Percentiles rank a stretch among this genome's conserved stretches.
phyloP scores from a whole-genome alignment of 2,888 invertebrate genomes.

The Pseudanteris insignis region DNA sequence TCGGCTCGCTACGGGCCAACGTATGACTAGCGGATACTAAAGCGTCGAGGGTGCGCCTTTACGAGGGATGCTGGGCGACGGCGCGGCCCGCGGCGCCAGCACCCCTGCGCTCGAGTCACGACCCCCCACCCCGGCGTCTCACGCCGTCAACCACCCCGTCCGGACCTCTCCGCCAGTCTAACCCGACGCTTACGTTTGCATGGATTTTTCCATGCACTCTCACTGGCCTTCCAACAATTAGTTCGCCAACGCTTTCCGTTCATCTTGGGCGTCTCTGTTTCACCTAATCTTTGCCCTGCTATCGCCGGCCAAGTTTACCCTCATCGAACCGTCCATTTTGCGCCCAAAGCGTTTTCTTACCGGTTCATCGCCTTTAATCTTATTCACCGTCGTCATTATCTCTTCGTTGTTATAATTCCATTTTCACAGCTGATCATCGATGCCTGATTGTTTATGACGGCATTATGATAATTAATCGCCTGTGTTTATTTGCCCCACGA shows the following conservation, averaged over 20 bases:
- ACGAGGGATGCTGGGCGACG: constrained; percentile 65
- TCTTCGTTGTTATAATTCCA: not conserved
- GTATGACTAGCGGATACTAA: constrained; percentile 63
- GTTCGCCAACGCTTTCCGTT: constrained; percentile 36
- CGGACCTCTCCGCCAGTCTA: too few species aligned
- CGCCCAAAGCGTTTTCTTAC: too few species aligned
- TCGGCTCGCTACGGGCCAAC: constrained; percentile 61
- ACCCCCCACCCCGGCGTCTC: constrained; percentile 38
- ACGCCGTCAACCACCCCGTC: constrained; percentile 9
- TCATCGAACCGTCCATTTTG: too few species aligned
- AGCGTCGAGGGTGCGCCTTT: constrained; percentile 64
- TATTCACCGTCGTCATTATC: not conserved
- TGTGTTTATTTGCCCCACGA: not conserved
- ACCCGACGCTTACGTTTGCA: too few species aligned
- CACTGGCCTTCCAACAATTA: constrained; percentile 20
- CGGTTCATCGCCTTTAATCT: not conserved
- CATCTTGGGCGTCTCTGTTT: constrained; percentile 8
- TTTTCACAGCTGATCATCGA: not conserved
- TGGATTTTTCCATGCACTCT: too few species aligned
- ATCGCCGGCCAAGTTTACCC: too few species aligned
- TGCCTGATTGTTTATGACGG: not conserved
- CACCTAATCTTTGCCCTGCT: not conserved
- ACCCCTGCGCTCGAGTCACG: constrained; percentile 47
- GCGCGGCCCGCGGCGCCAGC: constrained; percentile 65
- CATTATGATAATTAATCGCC: not conserved